Base-by-base conservation (phyloP, 53 echinoderm and acorn worm genomes). In the Paracentrotus lividus region DNA sequence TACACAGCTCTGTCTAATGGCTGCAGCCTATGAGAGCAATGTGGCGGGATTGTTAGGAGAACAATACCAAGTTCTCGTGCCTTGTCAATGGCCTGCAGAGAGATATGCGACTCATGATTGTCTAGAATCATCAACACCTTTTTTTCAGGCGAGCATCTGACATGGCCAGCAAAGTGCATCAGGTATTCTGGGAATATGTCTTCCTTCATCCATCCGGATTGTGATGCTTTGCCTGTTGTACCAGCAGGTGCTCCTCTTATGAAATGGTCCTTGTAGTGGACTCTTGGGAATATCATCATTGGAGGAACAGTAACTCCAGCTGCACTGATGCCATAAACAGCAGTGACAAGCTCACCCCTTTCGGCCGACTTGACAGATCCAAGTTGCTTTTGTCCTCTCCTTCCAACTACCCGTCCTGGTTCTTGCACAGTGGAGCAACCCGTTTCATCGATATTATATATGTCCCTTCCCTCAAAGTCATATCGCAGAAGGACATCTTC, bases 101-200 rank as follows among this genome's bases (percentile, higher is more conserved):
- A 94, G 13, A 96, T 92, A 88, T 96, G 94, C 16, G 96, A 91
- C 49, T 96, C 96, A 60, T 96, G 96, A 51, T 95, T 96, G 90
- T 96, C 96, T 31, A 96, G 60, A 77, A 96, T 91, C 64, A 95
- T 58, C 87, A 96, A 75, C 40, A 96, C 85, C 58, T 95, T 96
- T 45, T 86, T 65, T 47, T 91, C 88, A 76, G 90, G 84, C 61
- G 90, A 59, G 90, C 95, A 94, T 81, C 84, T 81, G 33, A 81
- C 84, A 40, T 93, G 94, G 54, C 94, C 56, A 29, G 94, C 67
- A 88, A 96, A 94, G 78, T 96, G 96, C 20, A 51, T 49, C 68
- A 96, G 88, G 56, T 94, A 96, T 27, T 77, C 61, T 24, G 94
- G 92, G 49, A 95, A 95, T 51, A 90, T 94, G 34, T 94, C 88